These are phyloP conservation scores for Barnardius zonarius DNA, from an alignment of 2,113 vertebrate genomes.

Conservation along the genomic window DNA sequence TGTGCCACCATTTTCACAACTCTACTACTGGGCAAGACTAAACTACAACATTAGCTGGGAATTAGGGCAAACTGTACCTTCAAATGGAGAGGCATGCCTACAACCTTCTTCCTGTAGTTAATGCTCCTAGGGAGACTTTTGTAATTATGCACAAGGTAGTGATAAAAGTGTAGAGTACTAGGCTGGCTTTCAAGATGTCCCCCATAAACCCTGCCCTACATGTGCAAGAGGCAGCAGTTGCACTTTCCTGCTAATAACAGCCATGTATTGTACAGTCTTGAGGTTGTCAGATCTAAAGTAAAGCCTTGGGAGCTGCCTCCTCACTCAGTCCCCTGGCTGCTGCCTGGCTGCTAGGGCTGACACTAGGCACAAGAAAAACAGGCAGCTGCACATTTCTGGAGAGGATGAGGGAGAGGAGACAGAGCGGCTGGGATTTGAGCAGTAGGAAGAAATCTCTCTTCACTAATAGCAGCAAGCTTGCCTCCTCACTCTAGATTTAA, in stretches of 20 bases:
- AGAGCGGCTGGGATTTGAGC: background rate
- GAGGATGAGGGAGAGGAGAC: background rate
- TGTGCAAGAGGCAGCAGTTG: background rate
- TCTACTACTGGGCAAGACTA: background rate
- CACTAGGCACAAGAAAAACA: background rate
- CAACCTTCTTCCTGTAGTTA: background rate
- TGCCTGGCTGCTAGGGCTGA: background rate
- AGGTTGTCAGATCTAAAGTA: background rate
- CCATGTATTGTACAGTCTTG: background rate
- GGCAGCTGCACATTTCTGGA: background rate
- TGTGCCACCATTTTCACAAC: background rate
- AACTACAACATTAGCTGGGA: background rate
- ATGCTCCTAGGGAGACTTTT: background rate
- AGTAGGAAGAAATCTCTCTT: background rate
- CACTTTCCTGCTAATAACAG: background rate
- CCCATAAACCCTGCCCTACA: constrained; percentile 5
- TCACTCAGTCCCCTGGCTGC: background rate
- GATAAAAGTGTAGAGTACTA: background rate
- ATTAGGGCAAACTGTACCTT: constrained; percentile 7
- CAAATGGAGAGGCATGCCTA: background rate
- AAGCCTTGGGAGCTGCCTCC: background rate
- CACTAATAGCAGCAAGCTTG: background rate
- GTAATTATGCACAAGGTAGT: background rate
- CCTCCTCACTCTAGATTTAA: background rate
- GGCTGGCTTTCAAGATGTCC: background rate